Evolutionary conservation across 2,888 invertebrate species (phyloP).

Genomic region (Octonoba sinensis): DNA sequence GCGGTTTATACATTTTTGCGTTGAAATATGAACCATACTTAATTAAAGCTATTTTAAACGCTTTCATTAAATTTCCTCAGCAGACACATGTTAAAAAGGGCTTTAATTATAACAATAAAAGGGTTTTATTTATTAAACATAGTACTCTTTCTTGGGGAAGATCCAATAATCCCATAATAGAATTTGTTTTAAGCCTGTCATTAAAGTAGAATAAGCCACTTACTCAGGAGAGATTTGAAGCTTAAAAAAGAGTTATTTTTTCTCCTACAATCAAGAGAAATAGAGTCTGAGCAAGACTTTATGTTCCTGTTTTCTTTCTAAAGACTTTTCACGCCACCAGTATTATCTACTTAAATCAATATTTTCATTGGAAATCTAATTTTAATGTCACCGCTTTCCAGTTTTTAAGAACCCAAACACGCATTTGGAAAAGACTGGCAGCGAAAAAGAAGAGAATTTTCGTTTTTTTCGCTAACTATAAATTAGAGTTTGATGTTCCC

Average conservation of each 20-base stretch:
- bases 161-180: not conserved
- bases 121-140: no score
- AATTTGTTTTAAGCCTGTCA: not conserved
- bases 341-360: conserved; percentile 37
- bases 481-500: conserved; percentile 36
- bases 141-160: no score
- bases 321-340: conserved; percentile 1
- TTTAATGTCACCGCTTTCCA: conserved; percentile 28
- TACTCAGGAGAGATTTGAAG: not conserved
- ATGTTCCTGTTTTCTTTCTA: conserved; percentile 9
- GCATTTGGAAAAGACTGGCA: conserved; percentile 4
- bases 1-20: no score
- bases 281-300: not conserved
- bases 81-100: not conserved
- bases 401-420: conserved; percentile 2
- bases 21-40: no score
- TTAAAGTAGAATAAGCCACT: not conserved
- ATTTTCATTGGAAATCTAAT: conserved; percentile 37
- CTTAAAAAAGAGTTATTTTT: conserved; percentile 15
- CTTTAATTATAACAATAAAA: not conserved
- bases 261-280: not conserved
- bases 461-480: conserved; percentile 10
- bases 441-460: not conserved
- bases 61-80: no score
- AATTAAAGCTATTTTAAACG: no score